Evolutionary conservation across 2,888 invertebrate genomes (phyloP).

Genomic region (Hemistola chrysoprasaria): DNA sequence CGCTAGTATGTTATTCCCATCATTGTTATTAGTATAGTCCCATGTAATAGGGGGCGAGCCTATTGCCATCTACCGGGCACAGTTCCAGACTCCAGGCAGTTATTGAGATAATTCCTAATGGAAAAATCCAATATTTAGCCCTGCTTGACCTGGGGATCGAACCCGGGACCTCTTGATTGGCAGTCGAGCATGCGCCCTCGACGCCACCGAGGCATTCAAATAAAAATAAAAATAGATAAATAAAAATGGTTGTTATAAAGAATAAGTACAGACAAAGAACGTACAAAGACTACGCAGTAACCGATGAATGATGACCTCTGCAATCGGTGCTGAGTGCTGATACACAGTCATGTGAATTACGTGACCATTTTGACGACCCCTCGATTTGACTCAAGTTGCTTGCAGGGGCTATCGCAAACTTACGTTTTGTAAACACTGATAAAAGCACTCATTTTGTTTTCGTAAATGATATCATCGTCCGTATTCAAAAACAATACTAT

Average conservation of each 20-base stretch:
- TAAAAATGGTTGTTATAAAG: neutral
- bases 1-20: no score
- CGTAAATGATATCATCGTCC: neutral
- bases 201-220: conserved; percentile 4
- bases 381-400: conserved; percentile 1
- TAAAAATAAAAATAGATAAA: conserved; percentile 1
- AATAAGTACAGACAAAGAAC: neutral
- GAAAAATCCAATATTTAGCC: no score
- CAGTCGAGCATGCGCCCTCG: no score
- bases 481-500: no score
- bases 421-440: conserved; percentile 25
- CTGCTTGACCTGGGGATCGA: no score
- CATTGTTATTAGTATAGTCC: no score
- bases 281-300: conserved; percentile 25
- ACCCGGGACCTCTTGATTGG: no score
- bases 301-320: conserved; percentile 35
- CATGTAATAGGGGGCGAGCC: no score
- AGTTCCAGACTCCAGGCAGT: no score
- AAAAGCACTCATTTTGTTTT: conserved; percentile 4
- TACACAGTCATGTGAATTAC: conserved; percentile 28
- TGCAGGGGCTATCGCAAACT: conserved; percentile 18
- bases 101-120: no score
- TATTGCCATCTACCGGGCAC: no score
- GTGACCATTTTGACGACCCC: conserved; percentile 4
- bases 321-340: conserved; percentile 29